Evolutionary conservation across 2,888 invertebrate genomes (phyloP), one percentile per base, ranked within the genome.

Genomic region (Cylloceria caligata): DNA sequence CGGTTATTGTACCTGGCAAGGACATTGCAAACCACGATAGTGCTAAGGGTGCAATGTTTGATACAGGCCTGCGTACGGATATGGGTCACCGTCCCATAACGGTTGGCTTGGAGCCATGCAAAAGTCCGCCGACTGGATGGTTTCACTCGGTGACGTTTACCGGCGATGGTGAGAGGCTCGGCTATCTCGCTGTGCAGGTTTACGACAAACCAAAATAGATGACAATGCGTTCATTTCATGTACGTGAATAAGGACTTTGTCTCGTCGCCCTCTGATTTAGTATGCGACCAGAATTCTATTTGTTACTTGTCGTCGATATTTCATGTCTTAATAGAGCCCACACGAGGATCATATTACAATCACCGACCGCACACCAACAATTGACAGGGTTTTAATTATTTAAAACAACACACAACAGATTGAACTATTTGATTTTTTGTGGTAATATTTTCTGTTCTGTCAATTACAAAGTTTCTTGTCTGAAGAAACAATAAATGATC

Each of bases 101-200:
- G n/a, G 30, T 45, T 80, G 80, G 74, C 74, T 64, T 24, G 9
- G 45, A 69, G 80, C 80, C 80, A 75, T 39, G 69, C 36, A 34
- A 69, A 74, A 74, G 69, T 74, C 34, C 74, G 64, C 27, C 64
- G 69, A 55, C 69, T 55, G 45, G 19, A 36, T 36, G 62, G 78
- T 69, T 55, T 64, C 39, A 47, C 67, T 60, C 49, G 39, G 67
- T 49, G 34, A 39, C 34, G 55, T 74, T 45, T 11, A 69, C 34
- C 55, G 64, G 34, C 13, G 64, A 45, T 47, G 55, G 16, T 42
- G 34, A 27, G 39, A 13, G 47, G 57, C 49, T 60, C 39, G 64
- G 52, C 39, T 67, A 68, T 34, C 9, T 73, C 49, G 30, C 30
- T 19, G 11, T 49, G 21, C 49, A 27, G 24, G 39, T 45, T 57